These are phyloP conservation scores for Laterallus jamaicensis DNA, from an alignment of 2,113 vertebrate genomes.

Conservation along the genomic window DNA sequence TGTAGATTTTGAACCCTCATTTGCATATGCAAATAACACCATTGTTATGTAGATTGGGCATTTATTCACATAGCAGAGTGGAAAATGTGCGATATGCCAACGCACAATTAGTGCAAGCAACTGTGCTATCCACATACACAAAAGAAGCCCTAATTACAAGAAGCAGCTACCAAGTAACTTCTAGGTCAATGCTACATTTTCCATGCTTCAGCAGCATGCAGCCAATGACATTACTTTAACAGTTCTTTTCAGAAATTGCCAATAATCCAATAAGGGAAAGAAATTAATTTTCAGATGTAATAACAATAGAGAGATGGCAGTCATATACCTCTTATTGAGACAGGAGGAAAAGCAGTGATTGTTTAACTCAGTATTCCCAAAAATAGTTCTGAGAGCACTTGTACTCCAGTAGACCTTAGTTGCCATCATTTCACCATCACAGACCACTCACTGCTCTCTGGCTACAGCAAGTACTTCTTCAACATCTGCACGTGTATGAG, in stretches of 20 bases:
- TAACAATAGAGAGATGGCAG: not conserved
- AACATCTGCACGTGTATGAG: not conserved
- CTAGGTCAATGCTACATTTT: not conserved
- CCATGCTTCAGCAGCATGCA: not conserved
- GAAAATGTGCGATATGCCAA: not conserved
- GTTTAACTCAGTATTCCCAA: not conserved
- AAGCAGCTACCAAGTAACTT: not conserved
- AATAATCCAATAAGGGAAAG: not conserved
- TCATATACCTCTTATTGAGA: not conserved
- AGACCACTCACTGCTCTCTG: not conserved
- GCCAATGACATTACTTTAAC: not conserved
- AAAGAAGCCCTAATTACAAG: not conserved
- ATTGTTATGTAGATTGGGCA: conserved; percentile 13
- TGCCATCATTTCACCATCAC: not conserved
- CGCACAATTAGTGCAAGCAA: not conserved
- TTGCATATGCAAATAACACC: not conserved
- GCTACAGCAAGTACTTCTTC: not conserved
- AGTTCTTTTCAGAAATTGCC: not conserved
- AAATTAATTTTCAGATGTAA: not conserved
- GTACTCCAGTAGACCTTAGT: not conserved
- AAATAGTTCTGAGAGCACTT: not conserved
- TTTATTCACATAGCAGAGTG: conserved; percentile 8
- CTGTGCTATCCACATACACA: not conserved
- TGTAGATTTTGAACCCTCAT: not conserved
- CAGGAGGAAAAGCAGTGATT: not conserved